These are phyloP conservation scores for Apostichopus leukothele DNA, from an alignment of 53 echinoderm and acorn worm species.

Conservation along the genomic window DNA sequence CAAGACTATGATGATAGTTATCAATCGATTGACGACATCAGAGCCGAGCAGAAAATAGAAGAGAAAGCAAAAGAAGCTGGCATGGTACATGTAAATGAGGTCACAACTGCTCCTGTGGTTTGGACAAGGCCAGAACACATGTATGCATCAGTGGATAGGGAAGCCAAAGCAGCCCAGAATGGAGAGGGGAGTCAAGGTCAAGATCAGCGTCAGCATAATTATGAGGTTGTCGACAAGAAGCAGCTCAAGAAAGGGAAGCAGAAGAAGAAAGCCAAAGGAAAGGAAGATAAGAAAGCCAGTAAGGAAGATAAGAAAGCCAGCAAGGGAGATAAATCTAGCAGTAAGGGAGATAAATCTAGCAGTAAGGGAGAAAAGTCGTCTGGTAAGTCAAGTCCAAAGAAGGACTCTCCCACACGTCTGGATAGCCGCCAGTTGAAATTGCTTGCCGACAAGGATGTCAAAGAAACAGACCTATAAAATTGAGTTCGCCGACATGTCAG, in stretches of 20 bases:
- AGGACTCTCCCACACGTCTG: conserved; percentile 25
- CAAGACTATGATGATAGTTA: conserved; percentile 34
- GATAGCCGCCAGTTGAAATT: conserved; percentile 12
- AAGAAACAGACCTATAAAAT: conserved; percentile 24
- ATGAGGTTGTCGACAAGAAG: conserved; percentile 21
- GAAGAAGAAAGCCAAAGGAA: conserved; percentile 16
- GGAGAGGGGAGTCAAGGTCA: neutral
- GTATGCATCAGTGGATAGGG: conserved; percentile 68
- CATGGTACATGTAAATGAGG: conserved; percentile 59
- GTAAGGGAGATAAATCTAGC: neutral
- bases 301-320: conserved; percentile 2
- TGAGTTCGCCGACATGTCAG: no score
- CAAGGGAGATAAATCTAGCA: neutral
- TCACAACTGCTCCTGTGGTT: conserved; percentile 26
- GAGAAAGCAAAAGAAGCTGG: conserved; percentile 58
- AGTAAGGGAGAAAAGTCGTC: neutral
- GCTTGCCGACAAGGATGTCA: conserved; percentile 19
- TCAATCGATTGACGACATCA: conserved; percentile 28
- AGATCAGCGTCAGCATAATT: neutral
- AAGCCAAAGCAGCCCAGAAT: conserved; percentile 4
- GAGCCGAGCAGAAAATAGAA: conserved; percentile 59
- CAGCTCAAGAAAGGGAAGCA: conserved; percentile 5
- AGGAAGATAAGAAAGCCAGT: conserved; percentile 4
- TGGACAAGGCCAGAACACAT: conserved; percentile 79
- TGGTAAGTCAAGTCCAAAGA: neutral